Evolutionary conservation across 2,113 vertebrate species (phyloP).

Genomic region (Salvelinus alpinus): DNA sequence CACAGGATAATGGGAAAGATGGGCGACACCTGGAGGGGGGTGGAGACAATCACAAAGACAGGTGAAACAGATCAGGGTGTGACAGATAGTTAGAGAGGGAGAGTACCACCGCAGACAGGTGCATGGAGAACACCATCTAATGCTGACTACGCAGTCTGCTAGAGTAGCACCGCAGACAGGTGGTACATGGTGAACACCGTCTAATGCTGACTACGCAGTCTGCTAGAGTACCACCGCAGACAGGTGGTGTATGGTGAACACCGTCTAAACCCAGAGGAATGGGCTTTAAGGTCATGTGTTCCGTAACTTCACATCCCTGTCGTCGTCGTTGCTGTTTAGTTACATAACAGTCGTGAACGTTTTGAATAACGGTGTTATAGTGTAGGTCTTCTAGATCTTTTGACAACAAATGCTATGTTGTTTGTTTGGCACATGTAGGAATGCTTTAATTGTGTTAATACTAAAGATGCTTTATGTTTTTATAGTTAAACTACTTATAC

Average conservation of each 20-base stretch:
- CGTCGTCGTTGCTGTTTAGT: background rate
- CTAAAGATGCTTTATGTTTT: background rate
- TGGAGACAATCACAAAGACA: too few relatives aligned
- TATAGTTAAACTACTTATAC: background rate
- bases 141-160: too few relatives aligned
- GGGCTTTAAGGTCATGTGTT: too few relatives aligned
- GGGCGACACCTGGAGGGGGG: too few relatives aligned
- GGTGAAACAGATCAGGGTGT: too few relatives aligned
- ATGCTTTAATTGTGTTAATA: background rate
- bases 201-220: background rate
- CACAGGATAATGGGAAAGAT: too few relatives aligned
- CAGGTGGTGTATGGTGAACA: background rate
- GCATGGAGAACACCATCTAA: too few relatives aligned
- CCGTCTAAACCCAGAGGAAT: background rate
- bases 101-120: too few relatives aligned
- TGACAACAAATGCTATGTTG: background rate
- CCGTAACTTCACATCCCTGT: background rate
- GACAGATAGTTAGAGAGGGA: background rate
- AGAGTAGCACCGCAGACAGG: too few relatives aligned
- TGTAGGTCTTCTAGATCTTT: background rate
- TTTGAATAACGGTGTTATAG: background rate
- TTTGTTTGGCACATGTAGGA: background rate
- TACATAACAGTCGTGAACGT: too few relatives aligned
- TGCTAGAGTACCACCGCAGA: too few relatives aligned
- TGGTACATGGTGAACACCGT: too few relatives aligned